A percentile compares a stretch with the other conserved stretches of the same genome.
Conservation (phyloP, 2,113 vertebrate genomes). For the Apodemus sylvaticus region DNA sequence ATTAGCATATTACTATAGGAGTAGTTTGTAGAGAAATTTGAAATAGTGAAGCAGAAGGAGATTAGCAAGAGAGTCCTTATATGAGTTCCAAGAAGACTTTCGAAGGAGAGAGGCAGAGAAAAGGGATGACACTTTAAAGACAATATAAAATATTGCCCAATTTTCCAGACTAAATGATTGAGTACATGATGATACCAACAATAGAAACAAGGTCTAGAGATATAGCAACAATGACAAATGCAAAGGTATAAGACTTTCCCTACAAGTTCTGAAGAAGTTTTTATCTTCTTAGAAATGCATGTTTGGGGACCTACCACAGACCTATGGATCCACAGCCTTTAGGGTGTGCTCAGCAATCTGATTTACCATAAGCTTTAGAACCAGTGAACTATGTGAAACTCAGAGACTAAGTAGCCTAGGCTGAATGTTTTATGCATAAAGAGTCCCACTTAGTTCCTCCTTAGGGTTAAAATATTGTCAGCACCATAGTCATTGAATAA, state of each 20-base stretch:
- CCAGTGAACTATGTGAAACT: neutral
- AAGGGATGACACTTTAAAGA: neutral
- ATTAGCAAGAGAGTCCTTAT: neutral
- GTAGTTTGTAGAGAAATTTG: neutral
- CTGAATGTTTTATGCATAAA: neutral
- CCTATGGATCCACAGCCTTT: neutral
- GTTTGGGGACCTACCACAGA: neutral
- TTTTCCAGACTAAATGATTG: neutral
- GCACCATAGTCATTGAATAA: neutral
- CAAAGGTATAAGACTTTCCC: neutral
- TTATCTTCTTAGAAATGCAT: neutral
- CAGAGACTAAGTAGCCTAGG: neutral
- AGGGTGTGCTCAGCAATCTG: neutral
- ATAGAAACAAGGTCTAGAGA: neutral
- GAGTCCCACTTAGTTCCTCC: accelerated
- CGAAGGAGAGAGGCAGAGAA: too few relatives aligned
- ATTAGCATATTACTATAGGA: neutral
- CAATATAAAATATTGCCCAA: accelerated
- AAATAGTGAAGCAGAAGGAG: neutral
- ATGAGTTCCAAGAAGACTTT: neutral
- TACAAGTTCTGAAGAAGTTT: neutral
- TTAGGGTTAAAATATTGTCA: neutral
- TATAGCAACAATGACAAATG: neutral
- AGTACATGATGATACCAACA: neutral
- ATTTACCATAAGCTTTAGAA: neutral